Evolutionary conservation across 2,888 invertebrate genomes (phyloP).

Genomic region (Diabrotica balteata): DNA sequence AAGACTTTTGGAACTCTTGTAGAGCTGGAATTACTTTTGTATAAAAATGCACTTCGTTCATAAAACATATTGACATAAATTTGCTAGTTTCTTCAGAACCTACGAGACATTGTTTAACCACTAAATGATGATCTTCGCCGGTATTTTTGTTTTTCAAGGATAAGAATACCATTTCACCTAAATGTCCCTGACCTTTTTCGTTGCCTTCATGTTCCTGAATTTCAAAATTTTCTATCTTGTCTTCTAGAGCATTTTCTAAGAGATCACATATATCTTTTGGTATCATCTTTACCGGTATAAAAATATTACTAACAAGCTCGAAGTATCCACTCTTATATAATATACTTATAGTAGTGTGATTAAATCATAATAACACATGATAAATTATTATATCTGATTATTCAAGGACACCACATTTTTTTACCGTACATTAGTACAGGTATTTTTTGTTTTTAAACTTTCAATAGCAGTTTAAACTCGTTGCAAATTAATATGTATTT

Average conservation of each 20-base stretch:
- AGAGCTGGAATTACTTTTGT: constrained; percentile 11
- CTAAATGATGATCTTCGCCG: constrained; percentile 6
- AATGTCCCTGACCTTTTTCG: constrained; percentile 10
- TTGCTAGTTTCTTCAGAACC: constrained; percentile 1
- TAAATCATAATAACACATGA: no score
- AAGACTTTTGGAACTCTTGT: constrained; percentile 6
- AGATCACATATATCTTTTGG: constrained; percentile 8
- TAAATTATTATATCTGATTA: no score
- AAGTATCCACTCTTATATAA: no score
- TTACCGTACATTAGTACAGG: no score
- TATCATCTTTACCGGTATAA: constrained; percentile 1
- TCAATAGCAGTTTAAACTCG: no score
- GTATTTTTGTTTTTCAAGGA: constrained; percentile 11
- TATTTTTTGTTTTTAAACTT: no score
- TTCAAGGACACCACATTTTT: no score
- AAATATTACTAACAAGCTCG: neutral
- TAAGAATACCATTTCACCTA: constrained; percentile 12
- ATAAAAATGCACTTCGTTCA: constrained; percentile 27
- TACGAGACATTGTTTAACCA: constrained; percentile 11
- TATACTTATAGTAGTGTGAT: no score
- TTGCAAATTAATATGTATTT: no score
- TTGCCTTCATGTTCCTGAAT: constrained; percentile 18
- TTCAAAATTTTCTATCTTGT: constrained; percentile 19
- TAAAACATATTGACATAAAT: constrained; percentile 15
- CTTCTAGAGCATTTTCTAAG: constrained; percentile 7